A percentile compares a stretch with the other conserved stretches of the same genome.
phyloP scores from a whole-genome alignment of 2,113 vertebrate species.

The Rhea pennata region DNA sequence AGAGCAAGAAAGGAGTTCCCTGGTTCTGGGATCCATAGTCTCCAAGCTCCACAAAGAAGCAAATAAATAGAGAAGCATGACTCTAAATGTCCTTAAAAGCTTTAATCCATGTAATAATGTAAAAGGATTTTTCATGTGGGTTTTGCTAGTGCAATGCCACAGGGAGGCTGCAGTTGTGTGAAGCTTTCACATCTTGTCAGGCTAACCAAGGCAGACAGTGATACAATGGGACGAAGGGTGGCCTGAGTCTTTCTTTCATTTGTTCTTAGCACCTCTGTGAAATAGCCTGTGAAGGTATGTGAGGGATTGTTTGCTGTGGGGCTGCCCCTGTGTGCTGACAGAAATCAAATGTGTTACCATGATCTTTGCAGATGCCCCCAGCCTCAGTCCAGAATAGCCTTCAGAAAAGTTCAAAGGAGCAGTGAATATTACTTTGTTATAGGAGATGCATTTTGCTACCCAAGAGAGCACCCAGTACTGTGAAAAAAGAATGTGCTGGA shows the following conservation, averaged over 20 bases:
- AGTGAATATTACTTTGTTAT: background rate
- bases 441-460: background rate
- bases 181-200: background rate
- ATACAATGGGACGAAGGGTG: background rate
- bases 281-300: background rate
- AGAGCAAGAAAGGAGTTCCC: conserved; percentile 30
- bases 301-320: background rate
- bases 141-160: background rate
- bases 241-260: background rate
- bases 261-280: background rate
- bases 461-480: background rate
- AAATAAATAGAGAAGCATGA: background rate
- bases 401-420: background rate
- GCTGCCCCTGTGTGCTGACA: background rate
- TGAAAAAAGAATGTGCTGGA: too few relatives aligned
- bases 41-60: background rate
- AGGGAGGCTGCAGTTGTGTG: background rate
- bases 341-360: background rate
- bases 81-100: background rate
- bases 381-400: background rate
- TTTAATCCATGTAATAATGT: background rate
- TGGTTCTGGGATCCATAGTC: background rate
- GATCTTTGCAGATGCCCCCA: background rate
- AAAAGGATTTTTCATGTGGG: background rate
- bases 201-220: background rate